Conservation (phyloP, 1,140 invertebrate species). For the Trachelipus rathkii region DNA sequence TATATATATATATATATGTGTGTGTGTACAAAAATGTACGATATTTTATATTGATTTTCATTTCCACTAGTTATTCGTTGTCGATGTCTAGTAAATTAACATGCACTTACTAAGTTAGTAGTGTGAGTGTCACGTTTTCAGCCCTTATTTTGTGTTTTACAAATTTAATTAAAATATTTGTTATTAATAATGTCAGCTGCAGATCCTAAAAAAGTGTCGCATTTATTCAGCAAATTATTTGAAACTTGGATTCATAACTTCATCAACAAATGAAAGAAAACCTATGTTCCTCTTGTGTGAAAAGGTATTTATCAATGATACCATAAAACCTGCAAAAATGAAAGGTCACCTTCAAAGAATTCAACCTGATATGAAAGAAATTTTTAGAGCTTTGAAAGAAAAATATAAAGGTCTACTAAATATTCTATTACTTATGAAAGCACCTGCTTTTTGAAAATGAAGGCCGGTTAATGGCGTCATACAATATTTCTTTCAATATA, state of each 20-base stretch:
- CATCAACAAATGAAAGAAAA: constrained; percentile 30
- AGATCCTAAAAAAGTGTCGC: constrained; percentile 21
- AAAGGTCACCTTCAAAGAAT: constrained; percentile 41
- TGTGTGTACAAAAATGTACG: no score
- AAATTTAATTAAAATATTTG: no score
- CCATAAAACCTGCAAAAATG: constrained; percentile 36
- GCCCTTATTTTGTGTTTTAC: no score
- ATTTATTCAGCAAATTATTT: constrained; percentile 39
- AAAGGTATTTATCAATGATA: constrained; percentile 32
- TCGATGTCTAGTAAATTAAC: no score
- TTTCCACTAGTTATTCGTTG: no score
- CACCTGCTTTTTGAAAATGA: constrained; percentile 20
- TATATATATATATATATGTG: no score
- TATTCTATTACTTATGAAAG: constrained; percentile 14
- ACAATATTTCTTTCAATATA: background rate
- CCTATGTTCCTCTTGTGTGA: no score
- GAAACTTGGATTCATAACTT: constrained; percentile 37
- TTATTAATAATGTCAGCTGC: no score
- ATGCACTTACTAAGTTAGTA: no score
- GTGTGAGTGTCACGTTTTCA: no score
- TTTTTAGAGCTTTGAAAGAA: constrained; percentile 29
- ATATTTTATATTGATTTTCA: no score
- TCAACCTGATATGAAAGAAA: constrained; percentile 40
- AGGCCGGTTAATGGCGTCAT: constrained; percentile 35
- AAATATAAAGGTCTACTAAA: constrained; percentile 1